phyloP scores from a whole-genome alignment of 2,797 vertebrate species.

The Gorsachius magnificus region DNA sequence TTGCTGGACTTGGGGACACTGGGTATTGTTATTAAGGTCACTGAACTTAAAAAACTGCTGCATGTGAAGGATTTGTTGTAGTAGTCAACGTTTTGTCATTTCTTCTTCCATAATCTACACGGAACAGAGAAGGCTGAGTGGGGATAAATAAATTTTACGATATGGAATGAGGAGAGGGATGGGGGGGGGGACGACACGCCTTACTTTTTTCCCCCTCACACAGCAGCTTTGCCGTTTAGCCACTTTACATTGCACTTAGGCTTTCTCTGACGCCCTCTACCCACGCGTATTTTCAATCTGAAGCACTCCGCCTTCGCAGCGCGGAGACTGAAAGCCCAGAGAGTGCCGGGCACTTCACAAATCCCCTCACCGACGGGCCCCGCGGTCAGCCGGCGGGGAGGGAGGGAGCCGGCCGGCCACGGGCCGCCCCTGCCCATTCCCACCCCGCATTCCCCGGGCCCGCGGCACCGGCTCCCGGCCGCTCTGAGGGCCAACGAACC shows the following conservation, averaged over 20 bases:
- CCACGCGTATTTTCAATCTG: accelerated
- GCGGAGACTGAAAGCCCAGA: not conserved
- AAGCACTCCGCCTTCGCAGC: not conserved
- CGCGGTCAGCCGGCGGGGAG: not conserved
- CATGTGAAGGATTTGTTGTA: not conserved
- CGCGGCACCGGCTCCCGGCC: no score
- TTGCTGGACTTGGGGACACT: not conserved
- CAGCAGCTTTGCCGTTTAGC: not conserved
- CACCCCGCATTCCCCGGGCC: not conserved
- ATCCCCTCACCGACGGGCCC: not conserved
- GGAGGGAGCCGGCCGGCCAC: not conserved
- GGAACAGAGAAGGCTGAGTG: not conserved
- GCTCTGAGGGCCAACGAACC: not conserved
- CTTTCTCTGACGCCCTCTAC: not conserved
- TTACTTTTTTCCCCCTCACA: no score
- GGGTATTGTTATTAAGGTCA: not conserved
- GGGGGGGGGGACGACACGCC: accelerated
- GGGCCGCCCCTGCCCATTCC: not conserved
- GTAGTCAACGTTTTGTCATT: not conserved
- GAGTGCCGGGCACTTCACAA: not conserved
- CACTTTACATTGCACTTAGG: accelerated
- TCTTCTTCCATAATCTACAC: not conserved
- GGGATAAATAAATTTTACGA: accelerated
- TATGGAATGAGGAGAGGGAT: accelerated
- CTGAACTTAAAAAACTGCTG: not conserved